phyloP scores from a whole-genome alignment of 1,140 invertebrate species.

The Lepidostoma basale region DNA sequence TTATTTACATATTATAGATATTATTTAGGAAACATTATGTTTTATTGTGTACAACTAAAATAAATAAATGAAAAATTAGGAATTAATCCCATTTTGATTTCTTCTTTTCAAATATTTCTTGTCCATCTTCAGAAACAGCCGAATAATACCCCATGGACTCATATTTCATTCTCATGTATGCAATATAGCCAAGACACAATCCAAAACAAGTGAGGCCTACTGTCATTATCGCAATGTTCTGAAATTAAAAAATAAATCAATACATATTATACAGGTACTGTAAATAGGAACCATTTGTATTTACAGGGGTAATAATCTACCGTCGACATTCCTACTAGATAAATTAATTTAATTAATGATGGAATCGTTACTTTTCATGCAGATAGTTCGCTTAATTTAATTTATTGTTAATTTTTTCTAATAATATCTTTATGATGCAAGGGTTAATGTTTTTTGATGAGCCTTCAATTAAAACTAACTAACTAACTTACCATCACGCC shows the following conservation, averaged over 20 bases:
- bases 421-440: no score
- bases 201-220: conserved; percentile 73
- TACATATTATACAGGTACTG: background rate
- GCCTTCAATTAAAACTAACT: no score
- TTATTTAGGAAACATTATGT: background rate
- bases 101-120: conserved; percentile 74
- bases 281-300: background rate
- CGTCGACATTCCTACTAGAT: background rate
- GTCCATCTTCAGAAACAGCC: conserved; percentile 75
- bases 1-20: background rate
- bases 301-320: background rate
- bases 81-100: conserved; percentile 78
- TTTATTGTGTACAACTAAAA: background rate
- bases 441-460: no score
- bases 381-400: no score
- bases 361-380: no score
- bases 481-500: no score
- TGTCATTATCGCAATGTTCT: conserved; percentile 83
- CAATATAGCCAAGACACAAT: conserved; percentile 75
- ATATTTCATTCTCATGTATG: conserved; percentile 80
- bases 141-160: conserved; percentile 78
- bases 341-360: background rate
- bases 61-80: background rate
- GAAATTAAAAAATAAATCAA: conserved; percentile 56
- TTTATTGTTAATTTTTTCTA: no score